These are phyloP conservation scores for Antechinus stuartii DNA, from an alignment of 2,113 vertebrate species.

Conservation along the genomic window DNA sequence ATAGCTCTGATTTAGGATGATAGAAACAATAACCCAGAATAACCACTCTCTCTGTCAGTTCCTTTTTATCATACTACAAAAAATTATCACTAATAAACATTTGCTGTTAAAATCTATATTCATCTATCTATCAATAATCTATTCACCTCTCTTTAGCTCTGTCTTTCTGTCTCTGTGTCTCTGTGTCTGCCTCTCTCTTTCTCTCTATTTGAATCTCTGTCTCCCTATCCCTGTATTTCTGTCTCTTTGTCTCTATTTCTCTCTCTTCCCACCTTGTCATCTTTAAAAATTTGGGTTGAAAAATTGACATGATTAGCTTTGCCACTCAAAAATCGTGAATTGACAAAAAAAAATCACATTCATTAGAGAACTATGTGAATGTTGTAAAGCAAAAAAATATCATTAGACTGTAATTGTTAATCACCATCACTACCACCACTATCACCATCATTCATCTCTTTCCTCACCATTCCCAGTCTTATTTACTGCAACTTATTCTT, in stretches of 20 bases:
- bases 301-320: neutral
- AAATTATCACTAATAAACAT: neutral
- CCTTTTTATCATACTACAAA: neutral
- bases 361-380: neutral
- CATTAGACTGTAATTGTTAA: neutral
- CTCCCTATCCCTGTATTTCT: neutral
- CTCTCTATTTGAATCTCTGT: neutral
- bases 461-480: neutral
- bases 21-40: neutral
- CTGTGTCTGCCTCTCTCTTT: no score
- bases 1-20: slow-evolving; percentile 21
- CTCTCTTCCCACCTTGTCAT: neutral
- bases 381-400: neutral
- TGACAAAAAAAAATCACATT: neutral
- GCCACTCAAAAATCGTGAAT: neutral
- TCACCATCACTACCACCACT: neutral
- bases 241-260: neutral
- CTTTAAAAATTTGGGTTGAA: neutral
- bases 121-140: neutral
- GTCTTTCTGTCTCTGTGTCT: neutral
- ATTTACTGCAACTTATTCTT: neutral
- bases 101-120: neutral
- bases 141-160: neutral
- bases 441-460: neutral
- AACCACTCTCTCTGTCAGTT: neutral